Evolutionary conservation across 2,888 invertebrate species (phyloP).

Genomic region (Didymodactylos carnosus): DNA sequence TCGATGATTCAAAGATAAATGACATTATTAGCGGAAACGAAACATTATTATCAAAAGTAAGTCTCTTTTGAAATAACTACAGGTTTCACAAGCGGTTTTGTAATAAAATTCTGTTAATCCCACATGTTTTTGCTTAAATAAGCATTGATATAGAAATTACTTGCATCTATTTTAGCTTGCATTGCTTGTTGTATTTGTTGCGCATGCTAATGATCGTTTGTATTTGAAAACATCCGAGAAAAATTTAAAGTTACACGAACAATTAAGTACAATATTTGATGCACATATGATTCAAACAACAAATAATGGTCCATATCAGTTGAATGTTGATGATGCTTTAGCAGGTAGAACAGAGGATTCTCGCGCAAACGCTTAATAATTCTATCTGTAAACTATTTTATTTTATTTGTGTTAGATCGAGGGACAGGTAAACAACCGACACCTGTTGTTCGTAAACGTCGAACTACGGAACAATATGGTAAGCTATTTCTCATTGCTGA

Average conservation of each 20-base stretch:
- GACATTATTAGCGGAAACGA: background rate
- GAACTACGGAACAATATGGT: background rate
- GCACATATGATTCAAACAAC: background rate
- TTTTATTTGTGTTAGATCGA: background rate
- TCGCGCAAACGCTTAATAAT: too few species aligned
- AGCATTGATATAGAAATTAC: too few species aligned
- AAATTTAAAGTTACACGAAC: background rate
- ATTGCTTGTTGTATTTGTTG: background rate
- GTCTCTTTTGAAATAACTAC: too few species aligned
- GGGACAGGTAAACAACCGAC: background rate
- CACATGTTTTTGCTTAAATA: too few species aligned
- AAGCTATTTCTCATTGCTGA: too few species aligned
- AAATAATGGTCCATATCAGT: background rate
- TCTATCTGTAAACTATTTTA: background rate
- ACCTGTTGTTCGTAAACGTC: background rate
- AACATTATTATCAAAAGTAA: background rate
- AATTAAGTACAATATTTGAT: background rate
- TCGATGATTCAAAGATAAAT: background rate
- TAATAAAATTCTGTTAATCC: too few species aligned
- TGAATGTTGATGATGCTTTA: background rate
- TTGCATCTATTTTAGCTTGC: background rate
- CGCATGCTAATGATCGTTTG: background rate
- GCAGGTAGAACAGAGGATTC: too few species aligned
- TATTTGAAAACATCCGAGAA: background rate
- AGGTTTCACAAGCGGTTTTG: too few species aligned